These are phyloP conservation scores for Tortricodes alternella DNA, from an alignment of 2,888 invertebrate genomes.

Conservation along the genomic window DNA sequence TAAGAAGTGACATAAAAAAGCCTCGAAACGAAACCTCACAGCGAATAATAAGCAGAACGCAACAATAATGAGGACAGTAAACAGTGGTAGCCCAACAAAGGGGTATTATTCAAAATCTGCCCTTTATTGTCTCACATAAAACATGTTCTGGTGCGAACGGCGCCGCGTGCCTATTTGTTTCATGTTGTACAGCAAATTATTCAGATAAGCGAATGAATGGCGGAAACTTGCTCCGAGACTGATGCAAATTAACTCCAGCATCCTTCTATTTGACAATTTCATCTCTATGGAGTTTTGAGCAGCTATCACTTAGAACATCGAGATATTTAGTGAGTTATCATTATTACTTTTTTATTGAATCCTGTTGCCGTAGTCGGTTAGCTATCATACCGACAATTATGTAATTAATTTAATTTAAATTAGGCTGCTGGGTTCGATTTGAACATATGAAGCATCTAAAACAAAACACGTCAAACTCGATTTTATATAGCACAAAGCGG, in stretches of 20 bases:
- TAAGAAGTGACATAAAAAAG: not conserved
- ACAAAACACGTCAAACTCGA: no score
- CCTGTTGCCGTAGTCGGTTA: no score
- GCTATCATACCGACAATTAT: no score
- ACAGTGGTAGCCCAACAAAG: constrained; percentile 60
- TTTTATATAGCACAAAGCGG: no score
- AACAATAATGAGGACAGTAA: constrained; percentile 63
- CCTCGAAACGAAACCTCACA: constrained; percentile 36
- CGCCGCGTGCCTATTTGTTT: constrained; percentile 71
- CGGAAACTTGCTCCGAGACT: constrained; percentile 71
- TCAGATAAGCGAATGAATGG: constrained; percentile 78
- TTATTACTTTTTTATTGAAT: no score
- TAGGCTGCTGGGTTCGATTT: no score
- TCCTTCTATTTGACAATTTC: constrained; percentile 66
- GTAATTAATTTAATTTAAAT: no score
- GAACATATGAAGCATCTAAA: no score
- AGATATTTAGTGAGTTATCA: no score
- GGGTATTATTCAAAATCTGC: constrained; percentile 73
- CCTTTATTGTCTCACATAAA: constrained; percentile 74
- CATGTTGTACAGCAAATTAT: constrained; percentile 76
- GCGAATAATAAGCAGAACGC: constrained; percentile 44
- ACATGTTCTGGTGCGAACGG: constrained; percentile 70
- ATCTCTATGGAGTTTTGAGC: constrained; percentile 62
- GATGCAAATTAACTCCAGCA: constrained; percentile 73
- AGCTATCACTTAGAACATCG: constrained; percentile 48